Evolutionary conservation across 2,888 invertebrate genomes (phyloP), one percentile per base, ranked within the genome.

Genomic region (Schizaphis graminum): DNA sequence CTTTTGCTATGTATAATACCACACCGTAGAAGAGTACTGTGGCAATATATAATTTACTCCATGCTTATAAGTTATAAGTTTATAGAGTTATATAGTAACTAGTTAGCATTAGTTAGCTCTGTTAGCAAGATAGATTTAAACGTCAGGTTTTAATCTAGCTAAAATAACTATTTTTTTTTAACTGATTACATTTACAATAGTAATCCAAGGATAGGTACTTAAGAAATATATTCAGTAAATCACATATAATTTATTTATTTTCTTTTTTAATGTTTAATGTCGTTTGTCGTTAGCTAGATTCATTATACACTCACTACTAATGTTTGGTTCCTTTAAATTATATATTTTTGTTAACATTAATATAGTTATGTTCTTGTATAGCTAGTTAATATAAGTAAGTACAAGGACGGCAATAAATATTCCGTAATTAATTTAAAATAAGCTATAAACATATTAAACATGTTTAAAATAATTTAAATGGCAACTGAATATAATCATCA

Each of bases 211-310:
- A 91, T 91, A 67, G 67, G 67, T 16, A 41, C 44, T 91, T 56
- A 44, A 56, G 28, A 85, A 56, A 85, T 91, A 1, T 87, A 67
- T 91, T 77, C 44, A 56, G 56, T 85, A 92, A 61, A 61, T 92
- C 86, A 87, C 16, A 47, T 92, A 16, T 67, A 49, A n/a, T 67
- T 92, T 47, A 35, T 67, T 67, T 67, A 16, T 84, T 53, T 24
- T 56, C 26, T 7, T 47, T 61, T 44, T 57, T 61, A 87, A 91
- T 44, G 47, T 91, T 91, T 86, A 86, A 92, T 86, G 91, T 56
- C 41, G 84, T 84, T 53, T 8, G 84, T 91, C 91, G 56, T 91
- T 91, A 91, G 53, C 56, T 28, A 56, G 26, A 84, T 28, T 85
- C 91, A 24, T 91, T 77, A 35, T 35, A 67, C 35, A 16, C 67